Evolutionary conservation across 2,113 vertebrate genomes (phyloP).

Genomic region (Dascyllus trimaculatus): DNA sequence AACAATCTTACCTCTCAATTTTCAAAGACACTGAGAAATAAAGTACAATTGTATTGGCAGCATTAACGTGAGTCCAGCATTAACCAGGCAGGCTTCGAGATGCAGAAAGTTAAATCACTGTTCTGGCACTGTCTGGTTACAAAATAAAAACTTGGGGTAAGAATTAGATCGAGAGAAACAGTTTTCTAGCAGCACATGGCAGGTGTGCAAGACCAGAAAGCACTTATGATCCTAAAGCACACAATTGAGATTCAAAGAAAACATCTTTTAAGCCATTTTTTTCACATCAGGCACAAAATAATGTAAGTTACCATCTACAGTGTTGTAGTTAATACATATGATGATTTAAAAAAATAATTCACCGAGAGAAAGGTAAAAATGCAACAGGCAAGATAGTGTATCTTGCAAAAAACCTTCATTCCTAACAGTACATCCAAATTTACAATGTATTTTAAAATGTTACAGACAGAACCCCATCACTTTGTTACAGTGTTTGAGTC

Average conservation of each 20-base stretch:
- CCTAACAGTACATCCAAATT: slow-evolving; percentile 33
- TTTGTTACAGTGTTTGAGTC: slow-evolving; percentile 46
- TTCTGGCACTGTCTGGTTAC: slow-evolving; percentile 64
- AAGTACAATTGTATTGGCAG: slow-evolving; percentile 77
- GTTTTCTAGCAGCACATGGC: slow-evolving; percentile 82
- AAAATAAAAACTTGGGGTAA: slow-evolving; percentile 1
- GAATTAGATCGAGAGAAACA: slow-evolving; percentile 11
- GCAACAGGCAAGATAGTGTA: slow-evolving; percentile 1
- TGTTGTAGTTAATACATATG: slow-evolving; percentile 50
- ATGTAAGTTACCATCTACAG: slow-evolving; percentile 65
- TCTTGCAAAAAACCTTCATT: slow-evolving; percentile 37
- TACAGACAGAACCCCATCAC: slow-evolving; percentile 1
- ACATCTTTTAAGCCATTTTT: slow-evolving; percentile 72
- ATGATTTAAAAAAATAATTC: slow-evolving; percentile 9
- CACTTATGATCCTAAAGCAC: slow-evolving; percentile 81
- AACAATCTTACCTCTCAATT: slow-evolving; percentile 32
- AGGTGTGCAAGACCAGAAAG: slow-evolving; percentile 82
- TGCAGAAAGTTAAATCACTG: slow-evolving; percentile 55
- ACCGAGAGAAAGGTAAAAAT: slow-evolving; percentile 24
- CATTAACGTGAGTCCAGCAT: slow-evolving; percentile 74
- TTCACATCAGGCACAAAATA: slow-evolving; percentile 80
- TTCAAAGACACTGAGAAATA: slow-evolving; percentile 54
- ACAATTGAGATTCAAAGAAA: slow-evolving; percentile 64
- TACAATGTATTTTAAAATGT: slow-evolving; percentile 2
- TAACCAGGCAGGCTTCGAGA: slow-evolving; percentile 68